Evolutionary conservation across 2,113 vertebrate genomes (phyloP).

Genomic region (Donacobius atricapilla): DNA sequence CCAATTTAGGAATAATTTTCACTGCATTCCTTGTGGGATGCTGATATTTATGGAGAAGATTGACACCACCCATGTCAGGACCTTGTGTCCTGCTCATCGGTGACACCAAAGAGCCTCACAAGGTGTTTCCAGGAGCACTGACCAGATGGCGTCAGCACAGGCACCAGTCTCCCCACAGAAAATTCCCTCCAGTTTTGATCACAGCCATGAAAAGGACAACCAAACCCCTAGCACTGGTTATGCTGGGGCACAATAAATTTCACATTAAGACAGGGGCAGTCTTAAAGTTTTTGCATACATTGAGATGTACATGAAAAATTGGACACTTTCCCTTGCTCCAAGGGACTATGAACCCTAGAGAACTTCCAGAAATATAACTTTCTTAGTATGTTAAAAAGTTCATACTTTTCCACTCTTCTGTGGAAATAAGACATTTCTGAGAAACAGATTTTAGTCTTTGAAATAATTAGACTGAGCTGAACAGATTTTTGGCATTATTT

Average conservation of each 20-base stretch:
- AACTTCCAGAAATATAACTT: neutral
- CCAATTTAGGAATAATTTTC: neutral
- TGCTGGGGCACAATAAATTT: neutral
- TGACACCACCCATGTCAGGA: neutral
- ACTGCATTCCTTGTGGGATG: neutral
- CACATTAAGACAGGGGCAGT: neutral
- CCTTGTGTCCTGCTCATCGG: neutral
- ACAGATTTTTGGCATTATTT: constrained; percentile 63
- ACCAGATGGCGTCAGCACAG: neutral
- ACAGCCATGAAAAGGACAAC: neutral
- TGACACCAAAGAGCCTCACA: neutral
- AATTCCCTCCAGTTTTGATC: neutral
- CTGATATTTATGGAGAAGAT: neutral
- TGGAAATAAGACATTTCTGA: constrained; percentile 29
- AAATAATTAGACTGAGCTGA: constrained; percentile 62
- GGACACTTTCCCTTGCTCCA: neutral
- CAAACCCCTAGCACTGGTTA: neutral
- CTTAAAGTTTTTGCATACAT: neutral
- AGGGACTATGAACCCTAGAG: neutral
- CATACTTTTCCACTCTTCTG: no score
- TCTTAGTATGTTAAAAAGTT: neutral
- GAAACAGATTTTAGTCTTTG: constrained; percentile 43
- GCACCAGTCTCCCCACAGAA: fast-evolving
- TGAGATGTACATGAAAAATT: neutral
- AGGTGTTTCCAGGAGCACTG: neutral